phyloP scores from a whole-genome alignment of 2,888 invertebrate genomes.

The Orchesellides sinensis region DNA sequence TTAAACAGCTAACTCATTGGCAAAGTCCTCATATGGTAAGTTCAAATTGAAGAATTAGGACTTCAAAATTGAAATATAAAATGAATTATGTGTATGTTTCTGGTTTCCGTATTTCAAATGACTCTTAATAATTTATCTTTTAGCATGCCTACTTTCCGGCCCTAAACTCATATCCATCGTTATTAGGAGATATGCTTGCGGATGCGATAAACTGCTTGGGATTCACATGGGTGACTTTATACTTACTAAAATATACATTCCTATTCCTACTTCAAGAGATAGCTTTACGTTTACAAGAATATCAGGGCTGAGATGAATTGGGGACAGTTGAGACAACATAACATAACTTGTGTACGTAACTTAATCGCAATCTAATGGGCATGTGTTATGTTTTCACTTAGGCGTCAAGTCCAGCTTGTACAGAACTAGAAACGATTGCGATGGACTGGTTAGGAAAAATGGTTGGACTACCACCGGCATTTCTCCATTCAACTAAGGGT shows the following conservation, averaged over 20 bases:
- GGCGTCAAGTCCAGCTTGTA: constrained; percentile 98
- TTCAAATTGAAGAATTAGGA: no score
- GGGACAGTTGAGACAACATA: neutral
- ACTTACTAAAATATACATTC: no score
- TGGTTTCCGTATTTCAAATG: constrained; percentile 15
- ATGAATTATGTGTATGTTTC: neutral
- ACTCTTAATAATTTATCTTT: no score
- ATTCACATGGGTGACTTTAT: constrained; percentile 98
- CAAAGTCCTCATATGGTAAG: constrained; percentile 91
- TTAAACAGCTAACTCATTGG: constrained; percentile 88
- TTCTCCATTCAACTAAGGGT: constrained; percentile 87
- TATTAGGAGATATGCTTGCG: constrained; percentile 96
- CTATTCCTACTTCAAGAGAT: no score
- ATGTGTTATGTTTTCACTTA: constrained; percentile 78
- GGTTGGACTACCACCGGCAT: constrained; percentile 95
- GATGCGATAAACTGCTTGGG: constrained; percentile 96
- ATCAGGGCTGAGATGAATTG: neutral
- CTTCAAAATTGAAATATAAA: no score
- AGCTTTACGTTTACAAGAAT: no score
- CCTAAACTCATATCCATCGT: constrained; percentile 93
- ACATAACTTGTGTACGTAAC: constrained; percentile 3
- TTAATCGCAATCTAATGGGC: neutral
- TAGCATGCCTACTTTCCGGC: constrained; percentile 98
- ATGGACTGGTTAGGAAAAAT: constrained; percentile 99
- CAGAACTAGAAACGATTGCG: constrained; percentile 97